These are phyloP conservation scores for Alosa sapidissima DNA, from an alignment of 2,797 vertebrate genomes.

Conservation along the genomic window DNA sequence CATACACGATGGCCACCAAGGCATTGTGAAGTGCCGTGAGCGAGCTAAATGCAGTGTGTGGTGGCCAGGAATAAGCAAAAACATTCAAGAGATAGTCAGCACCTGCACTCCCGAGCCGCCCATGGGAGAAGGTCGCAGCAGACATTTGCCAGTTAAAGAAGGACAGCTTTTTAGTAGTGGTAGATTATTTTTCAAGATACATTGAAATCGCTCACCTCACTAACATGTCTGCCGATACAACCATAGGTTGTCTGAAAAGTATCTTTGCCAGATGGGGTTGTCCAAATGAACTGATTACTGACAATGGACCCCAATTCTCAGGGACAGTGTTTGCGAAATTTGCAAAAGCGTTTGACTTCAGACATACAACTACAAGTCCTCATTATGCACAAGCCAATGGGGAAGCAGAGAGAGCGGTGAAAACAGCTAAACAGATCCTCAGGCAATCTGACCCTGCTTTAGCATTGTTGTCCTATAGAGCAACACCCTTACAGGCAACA, in stretches of 20 bases:
- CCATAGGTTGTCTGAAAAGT: slow-evolving; percentile 21
- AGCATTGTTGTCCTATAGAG: too few relatives aligned
- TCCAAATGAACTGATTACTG: not conserved
- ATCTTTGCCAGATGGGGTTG: slow-evolving; percentile 51
- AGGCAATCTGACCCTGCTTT: too few relatives aligned
- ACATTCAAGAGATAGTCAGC: not conserved
- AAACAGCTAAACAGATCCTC: too few relatives aligned
- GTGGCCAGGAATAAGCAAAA: not conserved
- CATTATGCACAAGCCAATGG: too few relatives aligned
- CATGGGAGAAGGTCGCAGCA: slow-evolving; percentile 26
- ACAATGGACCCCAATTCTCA: too few relatives aligned
- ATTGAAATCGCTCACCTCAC: slow-evolving; percentile 32
- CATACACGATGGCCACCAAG: not conserved
- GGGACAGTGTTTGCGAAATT: too few relatives aligned
- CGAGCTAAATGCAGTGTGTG: not conserved
- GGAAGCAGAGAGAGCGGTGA: too few relatives aligned
- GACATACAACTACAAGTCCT: too few relatives aligned
- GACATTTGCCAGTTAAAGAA: slow-evolving; percentile 40
- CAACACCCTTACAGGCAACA: too few relatives aligned
- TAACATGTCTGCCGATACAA: not conserved
- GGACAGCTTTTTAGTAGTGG: slow-evolving; percentile 27
- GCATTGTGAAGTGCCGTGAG: not conserved
- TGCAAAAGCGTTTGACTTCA: too few relatives aligned
- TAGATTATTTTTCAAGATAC: slow-evolving; percentile 36
- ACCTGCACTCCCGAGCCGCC: slow-evolving; percentile 9